Evolutionary conservation across 1,140 invertebrate species (phyloP), one percentile per base, ranked within the genome.

Genomic region (Papilio dardanus): DNA sequence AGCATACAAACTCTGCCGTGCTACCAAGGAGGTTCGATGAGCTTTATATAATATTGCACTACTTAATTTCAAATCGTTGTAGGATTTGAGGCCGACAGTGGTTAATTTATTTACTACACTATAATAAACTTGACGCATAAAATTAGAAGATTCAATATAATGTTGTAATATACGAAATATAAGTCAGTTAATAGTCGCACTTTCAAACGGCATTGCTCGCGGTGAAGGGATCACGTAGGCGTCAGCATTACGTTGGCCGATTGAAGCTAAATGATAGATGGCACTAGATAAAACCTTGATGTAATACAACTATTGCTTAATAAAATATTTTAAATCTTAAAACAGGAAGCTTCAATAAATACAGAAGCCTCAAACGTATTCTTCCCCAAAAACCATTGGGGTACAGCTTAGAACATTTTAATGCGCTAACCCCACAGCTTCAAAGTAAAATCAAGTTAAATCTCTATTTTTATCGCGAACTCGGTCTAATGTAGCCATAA

Each of bases 211-310:
- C 54, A 58, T 71, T 76, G 68, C 71, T 71, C 5, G 19, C 28
- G 28, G 76, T 77, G 76, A 77, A 77, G 76, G 76, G 76, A 77
- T 24, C 28, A 73, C 76, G 76, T 77, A 71, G 76, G 76, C 40
- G 24, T 35, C 66, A 4, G 50, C 33, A 74, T 73, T 68, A 74
- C 71, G 71, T 69, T 69, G 62, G 46, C 46, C 24, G 30, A 71
- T 50, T 33, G 30, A 35, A 46, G 31, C 24, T 31, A 58, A 76
- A 33, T 76, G 37, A 65, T 73, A 67, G 46, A 73, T 69, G 50
- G 40, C 66, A 69, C 35, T 28, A 58, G 19, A 54, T 75, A 69
- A 16, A 62, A 74, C 33, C 21, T n/a, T 62, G 35, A 21, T 14
- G n/a, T n/a, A 66, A 62, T 69, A 37, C 46, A 71, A 76, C 21